Base-by-base conservation (phyloP, 2,888 invertebrate genomes). In the Caenorhabditis zanzibari region DNA sequence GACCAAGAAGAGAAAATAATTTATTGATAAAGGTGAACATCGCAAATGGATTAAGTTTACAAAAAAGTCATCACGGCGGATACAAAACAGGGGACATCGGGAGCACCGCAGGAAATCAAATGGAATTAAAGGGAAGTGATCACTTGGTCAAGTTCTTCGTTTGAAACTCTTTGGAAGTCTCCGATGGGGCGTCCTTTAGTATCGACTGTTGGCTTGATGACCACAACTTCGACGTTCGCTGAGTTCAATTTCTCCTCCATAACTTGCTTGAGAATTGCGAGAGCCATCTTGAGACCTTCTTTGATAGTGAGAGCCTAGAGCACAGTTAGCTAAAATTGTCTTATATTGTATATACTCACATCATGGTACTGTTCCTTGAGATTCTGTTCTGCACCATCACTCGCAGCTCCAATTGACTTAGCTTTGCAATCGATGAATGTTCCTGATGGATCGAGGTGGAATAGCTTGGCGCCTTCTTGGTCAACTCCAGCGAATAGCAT, bases 201-300 rank as follows among this genome's bases (percentile, higher is more conserved):
- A 79, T 91, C 91, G 7, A 54, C 73, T 52, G 84, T 82, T 58
- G 91, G 91, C 71, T 87, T 89, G 82, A 91, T 88, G 38, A 88
- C 84, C 71, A 91, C 91, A 10, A 94, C 96, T 94, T 99, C 99
- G 72, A 99, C 97, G 93, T 99, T 99, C 75, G 96, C 96, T 82
- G 97, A 96, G 83, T 96, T 98, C 2, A 99, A 94, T 93, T 98
- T 99, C 93, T 99, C 99, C 93, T 99, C 99, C 99, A 99, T 99
- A 0, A 99, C 98, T 94, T 99, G 98, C 93, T 99, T 99, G 26
- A 99, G 94, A 90, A 98, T 98, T 14, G 96, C 96, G 73, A 99
- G 94, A 0, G 97, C 96, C 16, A 96, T 94, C 92, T 96, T 96
- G 84, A 96, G 95, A 0, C 98, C 98, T 94, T 98, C 98, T 86